Evolutionary conservation across 2,888 invertebrate species (phyloP).

Genomic region (Harpalus rubripes): DNA sequence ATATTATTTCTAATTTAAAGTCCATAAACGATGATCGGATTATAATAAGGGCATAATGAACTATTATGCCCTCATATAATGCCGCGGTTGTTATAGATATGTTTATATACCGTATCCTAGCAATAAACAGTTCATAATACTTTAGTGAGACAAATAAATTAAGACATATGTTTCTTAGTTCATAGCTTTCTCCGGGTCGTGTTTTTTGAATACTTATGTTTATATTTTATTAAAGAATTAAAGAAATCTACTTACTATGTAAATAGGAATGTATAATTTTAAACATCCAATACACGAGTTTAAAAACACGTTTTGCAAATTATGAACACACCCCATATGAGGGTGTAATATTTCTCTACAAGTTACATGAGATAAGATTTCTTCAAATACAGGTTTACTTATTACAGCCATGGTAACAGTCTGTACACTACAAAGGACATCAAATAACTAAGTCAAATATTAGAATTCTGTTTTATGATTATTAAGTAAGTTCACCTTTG

Average conservation of each 20-base stretch:
- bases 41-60: too few relatives aligned
- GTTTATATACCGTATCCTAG: too few relatives aligned
- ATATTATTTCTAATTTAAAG: too few relatives aligned
- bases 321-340: not conserved
- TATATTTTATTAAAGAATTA: too few relatives aligned
- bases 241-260: constrained; percentile 50
- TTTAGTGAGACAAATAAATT: too few relatives aligned
- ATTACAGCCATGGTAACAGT: constrained; percentile 32
- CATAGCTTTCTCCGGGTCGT: too few relatives aligned
- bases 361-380: not conserved
- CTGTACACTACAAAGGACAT: not conserved
- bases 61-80: too few relatives aligned
- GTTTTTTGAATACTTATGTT: too few relatives aligned
- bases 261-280: constrained; percentile 47
- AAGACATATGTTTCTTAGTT: too few relatives aligned
- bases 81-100: too few relatives aligned
- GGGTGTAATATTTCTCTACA: constrained; percentile 33
- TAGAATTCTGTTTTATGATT: not conserved
- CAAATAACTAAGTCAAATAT: not conserved
- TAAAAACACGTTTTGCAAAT: not conserved
- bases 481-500: not conserved
- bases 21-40: too few relatives aligned
- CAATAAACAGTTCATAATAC: too few relatives aligned
- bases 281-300: not conserved
- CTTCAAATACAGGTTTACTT: constrained; percentile 48